A percentile compares a stretch with the other conserved stretches of the same genome.
These are phyloP conservation scores for Thermophis baileyi DNA, from an alignment of 2,113 vertebrate species.

Conservation along the genomic window DNA sequence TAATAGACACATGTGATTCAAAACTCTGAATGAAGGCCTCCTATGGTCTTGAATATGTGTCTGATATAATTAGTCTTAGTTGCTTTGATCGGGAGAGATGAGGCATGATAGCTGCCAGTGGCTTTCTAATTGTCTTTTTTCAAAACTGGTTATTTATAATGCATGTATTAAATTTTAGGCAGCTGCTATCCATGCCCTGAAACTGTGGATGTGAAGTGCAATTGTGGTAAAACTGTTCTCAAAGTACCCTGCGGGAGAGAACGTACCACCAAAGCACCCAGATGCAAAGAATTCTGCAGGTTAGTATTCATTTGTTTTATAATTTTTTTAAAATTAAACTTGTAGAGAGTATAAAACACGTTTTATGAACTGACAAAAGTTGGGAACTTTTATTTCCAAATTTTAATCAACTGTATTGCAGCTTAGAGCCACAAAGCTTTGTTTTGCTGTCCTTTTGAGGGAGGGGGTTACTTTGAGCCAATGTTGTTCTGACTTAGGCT, in stretches of 20 bases:
- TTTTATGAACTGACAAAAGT: not conserved
- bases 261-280: constrained; percentile 81
- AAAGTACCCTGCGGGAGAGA: constrained; percentile 86
- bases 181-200: constrained; percentile 87
- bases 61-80: not conserved
- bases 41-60: not conserved
- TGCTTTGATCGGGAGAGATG: not conserved
- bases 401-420: too few species aligned
- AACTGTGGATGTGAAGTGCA: constrained; percentile 80
- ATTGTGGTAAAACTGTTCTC: constrained; percentile 74
- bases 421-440: too few species aligned
- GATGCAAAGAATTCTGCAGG: constrained; percentile 82
- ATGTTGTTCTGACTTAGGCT: too few species aligned
- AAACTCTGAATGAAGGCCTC: not conserved
- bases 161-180: constrained; percentile 64
- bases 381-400: not conserved
- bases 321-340: not conserved
- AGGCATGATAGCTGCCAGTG: not conserved
- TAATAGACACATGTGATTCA: not conserved
- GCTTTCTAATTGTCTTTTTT: not conserved
- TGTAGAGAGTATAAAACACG: not conserved
- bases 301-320: constrained; percentile 48
- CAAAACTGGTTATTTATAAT: not conserved
- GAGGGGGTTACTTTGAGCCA: not conserved
- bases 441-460: too few species aligned